Evolutionary conservation across 2,888 invertebrate species (phyloP), one percentile per base, ranked within the genome.

Genomic region (Trachelus stipa): DNA sequence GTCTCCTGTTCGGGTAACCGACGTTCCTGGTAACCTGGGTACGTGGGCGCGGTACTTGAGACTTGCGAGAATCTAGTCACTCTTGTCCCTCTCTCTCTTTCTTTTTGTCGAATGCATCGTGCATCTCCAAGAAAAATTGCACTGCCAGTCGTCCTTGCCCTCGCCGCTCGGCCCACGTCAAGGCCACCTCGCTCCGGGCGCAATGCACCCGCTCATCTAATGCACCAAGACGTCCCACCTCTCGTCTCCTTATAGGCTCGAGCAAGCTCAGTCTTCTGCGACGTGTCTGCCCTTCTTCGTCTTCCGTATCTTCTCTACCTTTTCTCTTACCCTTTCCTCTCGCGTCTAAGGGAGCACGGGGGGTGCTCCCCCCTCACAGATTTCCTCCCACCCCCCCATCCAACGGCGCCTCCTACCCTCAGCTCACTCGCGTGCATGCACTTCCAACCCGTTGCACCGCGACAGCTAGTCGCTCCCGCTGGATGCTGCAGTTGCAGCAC

Each of bases 121-220:
- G 23, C 56, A 74, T 30, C 23, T 12, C n/a, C 85, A 88, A 84
- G 85, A 87, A 87, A 81, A 85, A 84, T 83, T 87, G 83, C 86
- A 85, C 81, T 85, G 87, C 89, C 88, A 85, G 89, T 90, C 91
- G 91, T 88, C 91, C 91, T 91, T 91, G 91, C 90, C 91, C 90
- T 90, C 90, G 87, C 89, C 85, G 85, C 85, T 84, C 87, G 87
- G 85, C 85, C 87, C 87, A 85, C 90, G 87, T 89, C 91, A 91
- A 90, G 91, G 91, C 89, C 90, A 90, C 84, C 85, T 85, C 82
- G 86, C 89, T 87, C 80, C 86, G 87, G 86, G 90, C 91, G 83
- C 90, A 90, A 87, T 90, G 91, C 89, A 90, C 90, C 87, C 89
- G 86, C 77, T 81, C 83, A 76, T 84, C 83, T 83, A 88, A 88